phyloP scores from a whole-genome alignment of 2,797 vertebrate species.

The Lutjanus argentimaculatus region DNA sequence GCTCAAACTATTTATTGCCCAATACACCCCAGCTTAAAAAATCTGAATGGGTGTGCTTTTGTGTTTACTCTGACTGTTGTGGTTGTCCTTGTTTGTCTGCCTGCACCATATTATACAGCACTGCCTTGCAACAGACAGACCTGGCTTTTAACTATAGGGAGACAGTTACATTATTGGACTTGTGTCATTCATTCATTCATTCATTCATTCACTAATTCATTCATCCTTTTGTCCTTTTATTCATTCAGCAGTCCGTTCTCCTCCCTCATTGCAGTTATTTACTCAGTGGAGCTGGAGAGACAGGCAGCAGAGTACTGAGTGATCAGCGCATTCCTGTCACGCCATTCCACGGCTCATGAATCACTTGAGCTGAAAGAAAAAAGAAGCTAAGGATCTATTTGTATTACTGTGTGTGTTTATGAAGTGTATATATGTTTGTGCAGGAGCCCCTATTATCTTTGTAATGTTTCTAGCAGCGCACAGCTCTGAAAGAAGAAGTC shows the following conservation, averaged over 20 bases:
- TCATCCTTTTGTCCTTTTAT: slow-evolving; percentile 66
- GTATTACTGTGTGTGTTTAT: slow-evolving; percentile 41
- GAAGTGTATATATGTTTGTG: slow-evolving; percentile 38
- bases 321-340: slow-evolving; percentile 81
- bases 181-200: slow-evolving; percentile 59
- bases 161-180: slow-evolving; percentile 32
- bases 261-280: slow-evolving; percentile 61
- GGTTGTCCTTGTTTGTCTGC: slow-evolving; percentile 27
- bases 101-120: neutral
- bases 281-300: slow-evolving; percentile 64
- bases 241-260: slow-evolving; percentile 64
- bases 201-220: slow-evolving; percentile 53
- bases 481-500: slow-evolving; percentile 47
- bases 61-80: slow-evolving; percentile 35
- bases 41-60: slow-evolving; percentile 44
- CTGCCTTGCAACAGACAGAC: slow-evolving; percentile 3
- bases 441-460: slow-evolving; percentile 40
- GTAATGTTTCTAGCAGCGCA: slow-evolving; percentile 8
- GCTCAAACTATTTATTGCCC: slow-evolving; percentile 56
- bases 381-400: slow-evolving; percentile 58
- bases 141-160: slow-evolving; percentile 7
- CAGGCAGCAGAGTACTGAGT: slow-evolving; percentile 57
- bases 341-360: slow-evolving; percentile 72
- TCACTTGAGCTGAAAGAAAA: slow-evolving; percentile 67
- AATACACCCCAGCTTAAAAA: slow-evolving; percentile 49